Evolutionary conservation across 2,113 vertebrate species (phyloP), one percentile per base, ranked within the genome.

Genomic region (Callaeas wilsoni): DNA sequence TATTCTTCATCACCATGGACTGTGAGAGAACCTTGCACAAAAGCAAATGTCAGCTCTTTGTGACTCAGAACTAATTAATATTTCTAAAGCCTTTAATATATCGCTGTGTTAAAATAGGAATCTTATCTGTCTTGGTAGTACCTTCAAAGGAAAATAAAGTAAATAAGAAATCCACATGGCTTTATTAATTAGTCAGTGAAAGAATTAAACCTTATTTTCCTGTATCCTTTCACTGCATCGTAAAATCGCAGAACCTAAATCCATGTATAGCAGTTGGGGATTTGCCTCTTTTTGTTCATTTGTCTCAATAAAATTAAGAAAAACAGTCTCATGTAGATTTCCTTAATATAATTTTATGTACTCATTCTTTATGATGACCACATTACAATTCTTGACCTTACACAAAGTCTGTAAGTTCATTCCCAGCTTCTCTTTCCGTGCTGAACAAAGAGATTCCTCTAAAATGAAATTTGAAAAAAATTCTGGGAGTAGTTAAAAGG

Each of bases 51-150:
- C 70, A 83, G 52, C 50, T 84, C 47, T 90, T 92, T 78, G 39
- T 80, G 85, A 96, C 77, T 89, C 91, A 91, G 33, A 86, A 85
- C 65, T 44, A 44, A 84, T 74, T 91, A 87, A 76, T 94, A 64
- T 81, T 87, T 94, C 70, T n/a, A 59, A 39, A 90, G 55, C 21
- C 20, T 71, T 77, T 75, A 59, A 84, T 26, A 74, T 41, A 75
- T 26, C 73, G 64, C 27, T 67, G 41, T 91, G 56, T 32, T 85
- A 89, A 92, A 96, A 69, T 0, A 88, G 23, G 47, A 53, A 90
- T 83, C 76, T 71, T 64, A 55, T 65, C 47, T 83, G 60, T 88
- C 62, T 29, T 73, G 27, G 19, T 64, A 57, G 19, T 55, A 74
- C 50, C 52, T 90, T 74, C 80, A 33, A 39, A 88, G 33, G 68